Evolutionary conservation across 2,888 invertebrate species (phyloP).

Genomic region (Chromoteleia sp.): DNA sequence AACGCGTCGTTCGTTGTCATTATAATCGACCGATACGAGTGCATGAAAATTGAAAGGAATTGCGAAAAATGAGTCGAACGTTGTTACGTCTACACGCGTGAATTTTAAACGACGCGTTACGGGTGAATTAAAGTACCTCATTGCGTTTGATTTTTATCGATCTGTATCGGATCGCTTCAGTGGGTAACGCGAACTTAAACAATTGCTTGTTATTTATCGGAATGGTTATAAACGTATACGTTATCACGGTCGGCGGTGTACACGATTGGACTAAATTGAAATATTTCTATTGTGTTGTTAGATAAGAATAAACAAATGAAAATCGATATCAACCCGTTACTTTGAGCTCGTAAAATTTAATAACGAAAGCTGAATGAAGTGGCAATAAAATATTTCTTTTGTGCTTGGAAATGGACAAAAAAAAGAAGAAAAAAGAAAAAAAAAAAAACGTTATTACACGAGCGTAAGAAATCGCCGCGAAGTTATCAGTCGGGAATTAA

Average conservation of each 20-base stretch:
- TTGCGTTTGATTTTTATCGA: conserved; percentile 58
- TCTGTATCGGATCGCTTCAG: conserved; percentile 50
- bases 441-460: conserved; percentile 9
- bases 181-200: conserved; percentile 53
- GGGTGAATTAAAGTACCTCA: conserved; percentile 45
- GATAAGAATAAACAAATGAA: conserved; percentile 58
- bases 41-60: conserved; percentile 21
- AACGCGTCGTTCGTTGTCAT: conserved; percentile 17
- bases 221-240: conserved; percentile 38
- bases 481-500: conserved; percentile 20
- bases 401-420: conserved; percentile 8
- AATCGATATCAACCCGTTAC: conserved; percentile 40
- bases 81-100: conserved; percentile 22
- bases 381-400: conserved; percentile 32
- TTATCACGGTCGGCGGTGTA: conserved; percentile 28
- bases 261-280: conserved; percentile 51
- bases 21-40: not conserved
- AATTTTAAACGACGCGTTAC: conserved; percentile 23
- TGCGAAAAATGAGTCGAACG: conserved; percentile 13
- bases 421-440: not conserved
- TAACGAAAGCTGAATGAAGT: conserved; percentile 22
- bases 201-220: conserved; percentile 55
- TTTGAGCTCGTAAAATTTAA: conserved; percentile 43
- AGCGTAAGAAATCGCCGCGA: conserved; percentile 18
- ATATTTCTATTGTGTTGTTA: conserved; percentile 46